Conservation (phyloP, 2,113 vertebrate species). For the Protobothrops mucrosquamatus region DNA sequence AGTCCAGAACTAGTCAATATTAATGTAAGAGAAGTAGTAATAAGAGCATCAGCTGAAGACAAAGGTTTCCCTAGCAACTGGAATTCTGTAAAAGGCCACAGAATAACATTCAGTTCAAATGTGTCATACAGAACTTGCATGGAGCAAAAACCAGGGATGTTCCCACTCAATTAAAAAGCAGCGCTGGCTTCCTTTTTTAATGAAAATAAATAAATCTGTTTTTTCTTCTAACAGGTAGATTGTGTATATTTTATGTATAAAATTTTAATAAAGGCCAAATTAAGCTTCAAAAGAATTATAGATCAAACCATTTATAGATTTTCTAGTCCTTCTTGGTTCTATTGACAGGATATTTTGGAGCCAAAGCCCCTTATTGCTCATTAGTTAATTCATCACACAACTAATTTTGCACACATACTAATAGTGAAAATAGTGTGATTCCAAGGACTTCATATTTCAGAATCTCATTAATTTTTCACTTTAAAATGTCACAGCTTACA, state of each 20-base stretch:
- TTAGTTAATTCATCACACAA: not conserved
- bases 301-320: not conserved
- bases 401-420: not conserved
- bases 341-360: not conserved
- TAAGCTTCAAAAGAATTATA: not conserved
- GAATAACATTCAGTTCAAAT: conserved; percentile 26
- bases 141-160: not conserved
- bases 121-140: not conserved
- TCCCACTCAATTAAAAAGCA: conserved; percentile 8
- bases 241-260: not conserved
- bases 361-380: not conserved
- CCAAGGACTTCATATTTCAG: not conserved
- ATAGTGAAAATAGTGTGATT: not conserved
- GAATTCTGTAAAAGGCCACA: conserved; percentile 14
- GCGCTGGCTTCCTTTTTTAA: not conserved
- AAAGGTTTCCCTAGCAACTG: conserved; percentile 52
- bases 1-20: conserved; percentile 15
- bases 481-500: not conserved
- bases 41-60: conserved; percentile 13
- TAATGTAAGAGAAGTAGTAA: conserved; percentile 8
- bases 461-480: not conserved
- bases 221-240: not conserved
- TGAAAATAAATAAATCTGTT: not conserved
- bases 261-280: conserved; percentile 11
- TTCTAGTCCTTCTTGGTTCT: not conserved